Evolutionary conservation across 2,113 vertebrate species (phyloP), one percentile per base, ranked within the genome.

Genomic region (Bostrychus sinensis): DNA sequence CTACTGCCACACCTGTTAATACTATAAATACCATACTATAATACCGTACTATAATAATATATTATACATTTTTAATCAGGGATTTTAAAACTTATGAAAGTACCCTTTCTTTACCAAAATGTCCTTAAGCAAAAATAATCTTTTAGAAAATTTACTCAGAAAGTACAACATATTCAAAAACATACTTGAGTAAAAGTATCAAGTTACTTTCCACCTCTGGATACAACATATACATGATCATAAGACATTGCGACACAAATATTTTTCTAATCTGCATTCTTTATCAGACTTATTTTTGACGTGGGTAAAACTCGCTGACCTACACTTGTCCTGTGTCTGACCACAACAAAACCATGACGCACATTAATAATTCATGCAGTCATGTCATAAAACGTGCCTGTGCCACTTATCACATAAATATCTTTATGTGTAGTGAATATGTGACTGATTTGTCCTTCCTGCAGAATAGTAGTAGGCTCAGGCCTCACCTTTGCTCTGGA

Each of bases 401-500:
- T 51, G 20, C 14, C 23, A 51, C 5, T 16, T 16, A 1, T 19
- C 50, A 38, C 12, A 38, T 38, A 17, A 46, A 58, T 54, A 41
- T 43, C 46, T 17, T 13, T 20, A 43, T 32, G 26, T 39, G 1
- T 22, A 13, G 25, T 32, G 19, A 57, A 70, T 26, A n/a, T 6
- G 25, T 66, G 25, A 56, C 19, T 36, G 19, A 66, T 66, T 66
- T 36, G 32, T 46, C 30, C n/a, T 13, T 5, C 23, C 58, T 26
- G 54, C n/a, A 25, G 3, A 62, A 7, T 8, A 19, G n/a, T 30
- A 12, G 14, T 23, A 36, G 3, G 2, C 9, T 55, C 14, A 34
- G 32, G 5, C 28, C 8, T 45, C 48, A 58, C 75, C 75, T 64
- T 72, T 75, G 39, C 55, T 38, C 71, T 59, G 4, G 36, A 76